Percentiles rank a stretch among this genome's conserved stretches.
Conservation (phyloP, 2,888 invertebrate genomes). For the Kuschelorhynchus macadamiae region DNA sequence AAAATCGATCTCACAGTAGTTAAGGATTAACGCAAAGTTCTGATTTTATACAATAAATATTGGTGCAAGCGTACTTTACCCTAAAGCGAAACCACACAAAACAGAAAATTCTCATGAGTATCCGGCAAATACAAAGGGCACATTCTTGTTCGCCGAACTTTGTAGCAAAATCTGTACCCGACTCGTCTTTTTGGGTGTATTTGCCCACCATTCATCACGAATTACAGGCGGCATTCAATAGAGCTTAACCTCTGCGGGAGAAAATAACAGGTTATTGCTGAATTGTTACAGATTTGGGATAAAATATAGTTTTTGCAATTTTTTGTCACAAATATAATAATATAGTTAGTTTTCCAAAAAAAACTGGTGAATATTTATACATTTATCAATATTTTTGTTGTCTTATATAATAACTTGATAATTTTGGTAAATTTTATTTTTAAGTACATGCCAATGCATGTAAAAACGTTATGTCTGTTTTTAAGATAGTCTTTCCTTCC, state of each 20-base stretch:
- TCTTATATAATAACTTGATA: too few relatives aligned
- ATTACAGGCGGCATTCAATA: constrained; percentile 36
- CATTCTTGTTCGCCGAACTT: constrained; percentile 41
- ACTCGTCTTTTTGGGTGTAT: constrained; percentile 43
- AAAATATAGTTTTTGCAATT: too few relatives aligned
- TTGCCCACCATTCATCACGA: constrained; percentile 47
- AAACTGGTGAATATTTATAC: too few relatives aligned
- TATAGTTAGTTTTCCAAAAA: too few relatives aligned
- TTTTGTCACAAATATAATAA: too few relatives aligned
- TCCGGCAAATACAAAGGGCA: constrained; percentile 43
- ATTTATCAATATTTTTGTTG: too few relatives aligned
- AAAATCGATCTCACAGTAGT: too few relatives aligned
- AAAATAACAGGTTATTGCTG: constrained; percentile 33
- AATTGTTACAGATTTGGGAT: not conserved
- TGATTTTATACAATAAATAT: constrained; percentile 4
- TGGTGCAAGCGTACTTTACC: constrained; percentile 29
- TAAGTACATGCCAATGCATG: too few relatives aligned
- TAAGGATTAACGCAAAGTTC: too few relatives aligned
- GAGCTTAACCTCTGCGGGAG: constrained; percentile 26
- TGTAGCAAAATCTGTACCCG: constrained; percentile 39
- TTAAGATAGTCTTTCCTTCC: too few relatives aligned
- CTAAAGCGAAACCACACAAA: constrained; percentile 31
- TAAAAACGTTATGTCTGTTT: too few relatives aligned
- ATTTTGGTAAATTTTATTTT: too few relatives aligned
- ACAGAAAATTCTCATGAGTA: constrained; percentile 47